These are phyloP conservation scores for Belonocnema kinseyi DNA, from an alignment of 1,140 invertebrate genomes.

Conservation along the genomic window DNA sequence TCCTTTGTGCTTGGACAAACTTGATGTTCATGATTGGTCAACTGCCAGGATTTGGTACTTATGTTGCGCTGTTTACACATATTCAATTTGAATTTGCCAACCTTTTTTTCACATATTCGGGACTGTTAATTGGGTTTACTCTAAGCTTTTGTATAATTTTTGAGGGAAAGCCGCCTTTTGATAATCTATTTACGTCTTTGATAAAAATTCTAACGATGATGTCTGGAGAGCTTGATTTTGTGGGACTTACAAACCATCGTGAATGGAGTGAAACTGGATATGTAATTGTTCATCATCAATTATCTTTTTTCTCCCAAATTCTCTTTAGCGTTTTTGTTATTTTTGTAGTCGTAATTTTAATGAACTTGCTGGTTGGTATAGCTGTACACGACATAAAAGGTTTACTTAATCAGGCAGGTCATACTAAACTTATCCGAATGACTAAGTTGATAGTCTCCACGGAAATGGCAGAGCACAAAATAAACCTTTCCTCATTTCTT, in stretches of 20 bases:
- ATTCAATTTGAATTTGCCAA: conserved; percentile 81
- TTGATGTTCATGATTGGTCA: conserved; percentile 82
- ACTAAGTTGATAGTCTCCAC: conserved; percentile 83
- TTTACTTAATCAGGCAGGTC: conserved; percentile 80
- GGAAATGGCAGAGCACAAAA: conserved; percentile 80
- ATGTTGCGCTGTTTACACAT: conserved; percentile 82
- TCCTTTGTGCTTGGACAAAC: conserved; percentile 80
- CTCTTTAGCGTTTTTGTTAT: conserved; percentile 80
- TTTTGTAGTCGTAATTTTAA: conserved; percentile 82
- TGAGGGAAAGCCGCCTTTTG: conserved; percentile 78
- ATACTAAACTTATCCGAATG: conserved; percentile 81
- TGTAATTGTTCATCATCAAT: conserved; percentile 68
- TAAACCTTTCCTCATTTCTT: conserved; percentile 74
- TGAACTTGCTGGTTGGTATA: conserved; percentile 83
- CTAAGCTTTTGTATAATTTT: conserved; percentile 82
- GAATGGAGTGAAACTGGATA: conserved; percentile 58
- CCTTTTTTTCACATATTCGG: conserved; percentile 79
- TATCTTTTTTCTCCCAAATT: conserved; percentile 79
- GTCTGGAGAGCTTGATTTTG: conserved; percentile 82
- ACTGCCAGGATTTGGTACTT: conserved; percentile 81
- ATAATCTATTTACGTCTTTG: conserved; percentile 77
- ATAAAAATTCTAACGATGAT: conserved; percentile 83
- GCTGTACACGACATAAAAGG: conserved; percentile 83
- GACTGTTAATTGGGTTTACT: conserved; percentile 80
- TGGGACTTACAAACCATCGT: conserved; percentile 78